Percentiles rank a stretch among this genome's conserved stretches.
phyloP scores from a whole-genome alignment of 2,888 invertebrate species.

The Caenorhabditis zanzibari region DNA sequence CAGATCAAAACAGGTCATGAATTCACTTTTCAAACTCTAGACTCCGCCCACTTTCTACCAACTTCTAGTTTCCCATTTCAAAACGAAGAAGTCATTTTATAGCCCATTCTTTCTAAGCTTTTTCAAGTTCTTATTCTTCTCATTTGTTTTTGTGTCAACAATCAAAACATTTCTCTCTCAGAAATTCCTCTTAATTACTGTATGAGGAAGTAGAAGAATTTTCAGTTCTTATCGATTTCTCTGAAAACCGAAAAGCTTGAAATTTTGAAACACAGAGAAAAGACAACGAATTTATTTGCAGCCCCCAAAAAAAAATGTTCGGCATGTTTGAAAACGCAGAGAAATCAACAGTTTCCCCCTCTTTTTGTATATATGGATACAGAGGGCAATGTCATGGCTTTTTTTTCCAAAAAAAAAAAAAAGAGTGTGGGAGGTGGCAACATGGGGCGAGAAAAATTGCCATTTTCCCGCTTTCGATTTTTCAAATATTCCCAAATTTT shows the following conservation, averaged over 20 bases:
- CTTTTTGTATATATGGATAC: background rate
- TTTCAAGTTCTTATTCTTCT: slow-evolving; percentile 25
- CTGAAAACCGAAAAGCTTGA: background rate
- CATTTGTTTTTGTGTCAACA: slow-evolving; percentile 25
- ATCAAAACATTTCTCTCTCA: slow-evolving; percentile 6
- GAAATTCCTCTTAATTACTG: background rate
- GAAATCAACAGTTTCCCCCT: slow-evolving; percentile 6
- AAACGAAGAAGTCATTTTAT: slow-evolving; percentile 16
- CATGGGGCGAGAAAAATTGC: slow-evolving; percentile 1
- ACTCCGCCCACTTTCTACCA: slow-evolving; percentile 11
- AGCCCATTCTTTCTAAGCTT: slow-evolving; percentile 25
- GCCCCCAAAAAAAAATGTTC: background rate
- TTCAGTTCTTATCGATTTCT: background rate
- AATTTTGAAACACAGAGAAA: background rate
- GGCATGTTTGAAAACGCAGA: slow-evolving; percentile 19
- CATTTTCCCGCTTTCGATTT: background rate
- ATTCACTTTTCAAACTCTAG: background rate
- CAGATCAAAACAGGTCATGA: background rate
- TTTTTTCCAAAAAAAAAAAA: background rate
- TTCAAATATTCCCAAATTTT: background rate
- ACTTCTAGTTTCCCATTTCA: slow-evolving; percentile 17
- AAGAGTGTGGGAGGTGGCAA: background rate
- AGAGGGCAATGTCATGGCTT: background rate
- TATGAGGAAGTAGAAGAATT: background rate
- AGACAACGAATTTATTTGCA: background rate